Evolutionary conservation across 2,888 invertebrate species (phyloP).

Genomic region (Stenoptilia bipunctidactyla): DNA sequence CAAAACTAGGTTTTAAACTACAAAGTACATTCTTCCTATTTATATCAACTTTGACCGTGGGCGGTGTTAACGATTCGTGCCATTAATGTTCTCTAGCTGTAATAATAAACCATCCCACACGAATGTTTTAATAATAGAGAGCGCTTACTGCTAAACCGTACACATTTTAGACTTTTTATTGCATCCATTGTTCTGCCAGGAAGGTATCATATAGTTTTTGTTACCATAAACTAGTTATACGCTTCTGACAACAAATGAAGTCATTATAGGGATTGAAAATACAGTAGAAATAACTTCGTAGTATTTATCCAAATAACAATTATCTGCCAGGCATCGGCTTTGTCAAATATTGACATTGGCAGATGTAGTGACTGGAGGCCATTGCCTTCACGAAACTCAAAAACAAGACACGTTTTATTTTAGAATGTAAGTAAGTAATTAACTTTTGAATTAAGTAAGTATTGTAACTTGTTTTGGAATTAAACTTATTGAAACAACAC

Average conservation of each 20-base stretch:
- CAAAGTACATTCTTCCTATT: too few species aligned
- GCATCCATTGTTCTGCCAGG: not conserved
- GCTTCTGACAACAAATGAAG: too few species aligned
- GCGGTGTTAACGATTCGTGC: slow-evolving; percentile 7
- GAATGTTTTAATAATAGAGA: too few species aligned
- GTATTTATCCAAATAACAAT: slow-evolving; percentile 22
- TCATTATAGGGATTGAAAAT: slow-evolving; percentile 1
- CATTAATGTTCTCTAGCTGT: not conserved
- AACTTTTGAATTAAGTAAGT: too few species aligned
- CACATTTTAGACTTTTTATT: not conserved
- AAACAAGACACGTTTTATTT: not conserved
- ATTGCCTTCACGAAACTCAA: slow-evolving; percentile 25
- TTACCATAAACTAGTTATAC: too few species aligned
- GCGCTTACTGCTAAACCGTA: too few species aligned
- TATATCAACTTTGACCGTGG: slow-evolving; percentile 34
- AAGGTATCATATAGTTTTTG: too few species aligned
- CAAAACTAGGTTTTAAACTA: too few species aligned
- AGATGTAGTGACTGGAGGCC: slow-evolving; percentile 25
- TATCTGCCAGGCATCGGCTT: slow-evolving; percentile 12
- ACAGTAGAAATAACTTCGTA: too few species aligned
- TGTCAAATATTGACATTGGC: slow-evolving; percentile 34
- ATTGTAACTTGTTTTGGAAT: too few species aligned
- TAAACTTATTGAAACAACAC: too few species aligned
- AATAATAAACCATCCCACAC: slow-evolving; percentile 23
- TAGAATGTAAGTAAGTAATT: too few species aligned